A percentile compares a stretch with the other conserved stretches of the same genome.
These are phyloP conservation scores for Antheraea assamensis DNA, from an alignment of 2,888 invertebrate genomes.

Conservation along the genomic window DNA sequence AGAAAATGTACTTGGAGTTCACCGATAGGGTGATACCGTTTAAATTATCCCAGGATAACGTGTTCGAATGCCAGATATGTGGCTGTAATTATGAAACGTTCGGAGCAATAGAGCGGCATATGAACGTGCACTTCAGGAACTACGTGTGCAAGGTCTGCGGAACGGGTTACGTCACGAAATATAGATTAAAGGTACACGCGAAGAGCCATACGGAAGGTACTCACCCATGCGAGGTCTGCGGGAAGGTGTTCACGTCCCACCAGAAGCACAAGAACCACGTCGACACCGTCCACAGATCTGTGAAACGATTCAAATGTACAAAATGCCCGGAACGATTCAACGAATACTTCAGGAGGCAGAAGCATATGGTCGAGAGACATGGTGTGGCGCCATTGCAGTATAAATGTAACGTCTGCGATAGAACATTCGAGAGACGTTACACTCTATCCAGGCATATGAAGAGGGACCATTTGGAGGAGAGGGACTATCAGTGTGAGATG, in stretches of 20 bases:
- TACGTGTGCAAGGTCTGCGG: slow-evolving; percentile 71
- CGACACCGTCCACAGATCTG: slow-evolving; percentile 55
- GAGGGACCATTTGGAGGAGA: slow-evolving; percentile 60
- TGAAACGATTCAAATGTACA: slow-evolving; percentile 62
- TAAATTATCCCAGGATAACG: slow-evolving; percentile 47
- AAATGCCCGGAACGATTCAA: slow-evolving; percentile 63
- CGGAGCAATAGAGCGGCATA: slow-evolving; percentile 66
- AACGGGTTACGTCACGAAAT: slow-evolving; percentile 64
- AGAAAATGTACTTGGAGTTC: slow-evolving; percentile 50
- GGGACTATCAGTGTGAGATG: slow-evolving; percentile 43
- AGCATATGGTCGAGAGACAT: slow-evolving; percentile 62
- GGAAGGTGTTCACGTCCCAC: slow-evolving; percentile 53
- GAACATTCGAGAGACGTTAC: slow-evolving; percentile 51
- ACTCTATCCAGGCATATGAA: slow-evolving; percentile 64
- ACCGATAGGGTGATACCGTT: slow-evolving; percentile 66
- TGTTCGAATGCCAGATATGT: slow-evolving; percentile 63
- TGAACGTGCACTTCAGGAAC: slow-evolving; percentile 70
- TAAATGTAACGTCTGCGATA: slow-evolving; percentile 65
- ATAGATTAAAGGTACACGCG: slow-evolving; percentile 59
- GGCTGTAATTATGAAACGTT: slow-evolving; percentile 65
- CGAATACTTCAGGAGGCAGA: slow-evolving; percentile 63
- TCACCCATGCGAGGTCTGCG: slow-evolving; percentile 59
- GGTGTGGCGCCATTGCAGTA: slow-evolving; percentile 58
- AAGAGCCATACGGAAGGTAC: slow-evolving; percentile 55
- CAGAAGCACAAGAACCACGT: slow-evolving; percentile 63